These are phyloP conservation scores for Balaenoptera acutorostrata DNA, from an alignment of 2,113 vertebrate species.

Conservation along the genomic window DNA sequence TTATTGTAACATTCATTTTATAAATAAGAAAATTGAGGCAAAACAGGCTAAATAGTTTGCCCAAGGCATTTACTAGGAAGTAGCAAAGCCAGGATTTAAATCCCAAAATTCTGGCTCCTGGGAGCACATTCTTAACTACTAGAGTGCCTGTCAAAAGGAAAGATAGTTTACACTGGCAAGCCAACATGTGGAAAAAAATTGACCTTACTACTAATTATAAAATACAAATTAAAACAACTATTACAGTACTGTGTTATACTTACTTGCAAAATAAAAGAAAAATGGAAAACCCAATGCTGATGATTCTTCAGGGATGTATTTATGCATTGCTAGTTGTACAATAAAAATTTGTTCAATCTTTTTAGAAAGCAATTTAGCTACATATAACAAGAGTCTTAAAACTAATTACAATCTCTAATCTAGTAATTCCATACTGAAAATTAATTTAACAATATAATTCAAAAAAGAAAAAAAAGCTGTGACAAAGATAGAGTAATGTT, in stretches of 20 bases:
- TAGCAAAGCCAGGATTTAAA: not conserved
- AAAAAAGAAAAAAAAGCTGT: not conserved
- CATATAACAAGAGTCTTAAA: conserved; percentile 41
- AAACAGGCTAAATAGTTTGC: not conserved
- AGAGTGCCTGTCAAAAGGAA: not conserved
- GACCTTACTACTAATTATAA: conserved; percentile 8
- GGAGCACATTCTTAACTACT: not conserved
- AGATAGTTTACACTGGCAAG: conserved; percentile 3
- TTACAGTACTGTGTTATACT: not conserved
- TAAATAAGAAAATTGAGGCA: not conserved
- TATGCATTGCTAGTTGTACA: conserved; percentile 4
- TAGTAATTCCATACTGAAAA: conserved; percentile 34
- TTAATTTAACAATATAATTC: conserved; percentile 36
- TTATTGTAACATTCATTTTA: not conserved
- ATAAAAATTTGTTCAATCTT: conserved; percentile 38
- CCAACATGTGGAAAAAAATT: not conserved
- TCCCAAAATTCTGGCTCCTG: not conserved
- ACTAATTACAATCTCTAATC: conserved; percentile 28
- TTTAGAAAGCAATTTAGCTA: conserved; percentile 34
- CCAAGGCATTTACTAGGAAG: not conserved
- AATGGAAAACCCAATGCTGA: conserved; percentile 16
- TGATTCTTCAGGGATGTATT: conserved; percentile 13
- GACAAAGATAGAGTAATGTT: not conserved
- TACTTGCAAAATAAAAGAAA: conserved; percentile 52
- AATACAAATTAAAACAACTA: conserved; percentile 46